Conservation (phyloP, 1,140 invertebrate genomes). For the Scylla paramamosain region DNA sequence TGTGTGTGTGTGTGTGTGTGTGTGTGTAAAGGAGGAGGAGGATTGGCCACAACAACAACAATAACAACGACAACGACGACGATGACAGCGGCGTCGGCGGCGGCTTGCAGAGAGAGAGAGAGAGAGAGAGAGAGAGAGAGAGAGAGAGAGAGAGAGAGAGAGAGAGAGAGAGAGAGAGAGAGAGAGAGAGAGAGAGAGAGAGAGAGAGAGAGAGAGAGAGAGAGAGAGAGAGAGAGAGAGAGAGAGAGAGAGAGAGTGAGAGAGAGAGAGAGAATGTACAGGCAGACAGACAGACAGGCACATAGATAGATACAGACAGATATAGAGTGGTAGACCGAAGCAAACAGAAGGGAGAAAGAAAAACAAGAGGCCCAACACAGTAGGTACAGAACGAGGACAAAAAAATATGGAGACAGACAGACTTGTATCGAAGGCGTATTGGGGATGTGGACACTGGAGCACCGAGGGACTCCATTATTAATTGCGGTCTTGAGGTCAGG, state of each 20-base stretch:
- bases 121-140: too few species aligned
- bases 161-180: too few species aligned
- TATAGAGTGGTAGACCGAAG: not conserved
- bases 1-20: slow-evolving; percentile 9
- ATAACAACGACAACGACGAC: too few species aligned
- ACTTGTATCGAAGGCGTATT: not conserved
- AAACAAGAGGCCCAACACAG: not conserved
- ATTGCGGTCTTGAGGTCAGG: not conserved
- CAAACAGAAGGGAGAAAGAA: not conserved
- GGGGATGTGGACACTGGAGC: not conserved
- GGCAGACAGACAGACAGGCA: not conserved
- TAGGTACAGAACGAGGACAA: not conserved
- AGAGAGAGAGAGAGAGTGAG: too few species aligned
- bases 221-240: too few species aligned
- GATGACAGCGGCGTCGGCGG: too few species aligned
- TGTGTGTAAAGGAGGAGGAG: not conserved
- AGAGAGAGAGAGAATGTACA: not conserved
- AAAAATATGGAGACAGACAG: not conserved
- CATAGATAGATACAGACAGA: too few species aligned
- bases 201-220: too few species aligned
- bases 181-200: too few species aligned
- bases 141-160: too few species aligned
- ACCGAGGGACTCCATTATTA: not conserved
- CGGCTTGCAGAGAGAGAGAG: too few species aligned
- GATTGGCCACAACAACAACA: too few species aligned